Base-by-base conservation (phyloP, 1,140 invertebrate genomes). In the Apis dorsata region DNA sequence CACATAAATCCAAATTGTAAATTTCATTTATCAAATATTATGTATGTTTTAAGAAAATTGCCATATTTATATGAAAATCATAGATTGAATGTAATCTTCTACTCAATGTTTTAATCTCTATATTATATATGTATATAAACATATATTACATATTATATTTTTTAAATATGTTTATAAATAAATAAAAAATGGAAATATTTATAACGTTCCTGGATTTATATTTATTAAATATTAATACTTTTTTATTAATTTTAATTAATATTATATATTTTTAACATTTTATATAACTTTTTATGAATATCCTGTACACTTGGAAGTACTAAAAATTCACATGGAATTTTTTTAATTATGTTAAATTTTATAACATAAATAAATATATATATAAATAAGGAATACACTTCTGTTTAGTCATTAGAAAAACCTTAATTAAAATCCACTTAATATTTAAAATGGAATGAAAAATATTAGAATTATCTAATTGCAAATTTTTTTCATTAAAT, bases 311-410 rank as follows among this genome's bases (percentile, higher is more conserved):
- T 60, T 53, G 60, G 44, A 60, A 80, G 55, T 73, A 60, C 8
- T 59, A 2, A 75, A 44, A 62, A 74, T 79, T 87, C 44, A 44
- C 34, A 24, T 24, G 53, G 55, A 57, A 19, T 79, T 60, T 81
- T 55, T 53, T 85, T 75, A 21, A 62, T 71, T 71, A 17, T 49
- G 68, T 69, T 77, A 69, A 34, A 66, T 76, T 85, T 49, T 9
- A 68, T 63, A 44, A 70, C 15, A 10, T 34, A 28, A 19, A 59
- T 59, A 15, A 10, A 53, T 44, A 44, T 44, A 44, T 44, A 72
- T 34, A 65, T 66, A 81, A 72, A 63, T 81, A 71, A 77, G 34
- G 59, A 73, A 63, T 77, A 66, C 60, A 62, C 63, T 2, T 75
- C 15, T 49, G 62, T 24, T 55, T 10, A 49, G 15, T 12, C 65